These are phyloP conservation scores for Alloscopus bannaensis DNA, from an alignment of 2,888 invertebrate species.

Conservation along the genomic window DNA sequence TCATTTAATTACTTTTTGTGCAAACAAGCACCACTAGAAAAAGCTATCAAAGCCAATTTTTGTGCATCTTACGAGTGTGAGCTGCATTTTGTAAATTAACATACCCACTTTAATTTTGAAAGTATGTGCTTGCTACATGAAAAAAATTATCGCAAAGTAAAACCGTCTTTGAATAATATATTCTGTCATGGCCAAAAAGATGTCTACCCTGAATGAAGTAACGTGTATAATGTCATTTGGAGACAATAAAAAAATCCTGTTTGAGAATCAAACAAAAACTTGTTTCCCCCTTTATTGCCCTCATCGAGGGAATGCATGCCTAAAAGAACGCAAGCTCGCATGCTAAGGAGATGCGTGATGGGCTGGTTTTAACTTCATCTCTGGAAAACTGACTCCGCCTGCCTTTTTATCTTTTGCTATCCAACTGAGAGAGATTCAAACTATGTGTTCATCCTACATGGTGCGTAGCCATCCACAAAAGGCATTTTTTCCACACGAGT, in stretches of 20 bases:
- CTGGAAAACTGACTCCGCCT: conserved; percentile 56
- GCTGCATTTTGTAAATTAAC: too few species aligned
- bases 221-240: background rate
- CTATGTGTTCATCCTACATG: background rate
- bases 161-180: too few species aligned
- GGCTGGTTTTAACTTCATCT: conserved; percentile 43
- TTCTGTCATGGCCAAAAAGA: too few species aligned
- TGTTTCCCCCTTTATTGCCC: conserved; percentile 13
- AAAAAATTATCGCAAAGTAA: too few species aligned
- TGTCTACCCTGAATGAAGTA: too few species aligned
- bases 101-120: too few species aligned
- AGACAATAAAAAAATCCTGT: conserved; percentile 8
- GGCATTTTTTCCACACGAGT: background rate
- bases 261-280: conserved; percentile 14
- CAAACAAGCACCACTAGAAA: too few species aligned
- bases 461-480: conserved; percentile 6
- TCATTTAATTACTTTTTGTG: too few species aligned
- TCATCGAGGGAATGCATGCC: background rate
- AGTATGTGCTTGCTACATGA: too few species aligned
- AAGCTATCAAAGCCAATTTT: too few species aligned
- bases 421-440: conserved; percentile 14
- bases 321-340: background rate
- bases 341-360: conserved; percentile 12
- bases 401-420: conserved; percentile 49
- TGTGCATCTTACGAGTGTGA: too few species aligned